Percentiles rank a stretch among this genome's conserved stretches.
Conservation (phyloP, 2,888 invertebrate genomes). For the Macaria liturata region DNA sequence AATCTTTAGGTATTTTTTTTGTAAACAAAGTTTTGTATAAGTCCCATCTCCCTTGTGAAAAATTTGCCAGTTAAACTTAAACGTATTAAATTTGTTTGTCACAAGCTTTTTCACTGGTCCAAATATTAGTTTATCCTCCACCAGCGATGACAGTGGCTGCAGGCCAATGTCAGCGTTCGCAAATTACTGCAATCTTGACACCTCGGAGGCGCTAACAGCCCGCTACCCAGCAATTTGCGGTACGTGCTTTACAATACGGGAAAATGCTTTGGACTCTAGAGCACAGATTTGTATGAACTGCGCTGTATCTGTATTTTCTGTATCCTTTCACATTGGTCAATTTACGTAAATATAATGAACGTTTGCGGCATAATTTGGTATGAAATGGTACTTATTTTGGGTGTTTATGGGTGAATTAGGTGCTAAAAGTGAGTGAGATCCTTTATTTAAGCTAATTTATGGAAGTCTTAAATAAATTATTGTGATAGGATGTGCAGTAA, state of each 20-base stretch:
- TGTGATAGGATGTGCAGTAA: too few species aligned
- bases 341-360: neutral
- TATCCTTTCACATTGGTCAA: conserved; percentile 9
- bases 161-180: conserved; percentile 63
- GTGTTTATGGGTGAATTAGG: too few species aligned
- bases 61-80: too few species aligned
- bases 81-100: neutral
- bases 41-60: too few species aligned
- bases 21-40: too few species aligned
- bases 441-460: too few species aligned
- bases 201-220: conserved; percentile 81
- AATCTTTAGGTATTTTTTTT: too few species aligned
- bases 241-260: conserved; percentile 51
- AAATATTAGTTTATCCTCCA: conserved; percentile 39
- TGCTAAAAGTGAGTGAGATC: too few species aligned
- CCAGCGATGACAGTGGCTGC: conserved; percentile 79
- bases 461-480: too few species aligned
- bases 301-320: conserved; percentile 18
- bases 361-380: too few species aligned
- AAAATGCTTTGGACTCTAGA: conserved; percentile 8
- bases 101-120: conserved; percentile 7
- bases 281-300: neutral
- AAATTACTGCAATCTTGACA: conserved; percentile 83
- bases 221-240: conserved; percentile 73
- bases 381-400: too few species aligned